Evolutionary conservation across 1,140 invertebrate species (phyloP), one percentile per base, ranked within the genome.

Genomic region (Homalodisca vitripennis): DNA sequence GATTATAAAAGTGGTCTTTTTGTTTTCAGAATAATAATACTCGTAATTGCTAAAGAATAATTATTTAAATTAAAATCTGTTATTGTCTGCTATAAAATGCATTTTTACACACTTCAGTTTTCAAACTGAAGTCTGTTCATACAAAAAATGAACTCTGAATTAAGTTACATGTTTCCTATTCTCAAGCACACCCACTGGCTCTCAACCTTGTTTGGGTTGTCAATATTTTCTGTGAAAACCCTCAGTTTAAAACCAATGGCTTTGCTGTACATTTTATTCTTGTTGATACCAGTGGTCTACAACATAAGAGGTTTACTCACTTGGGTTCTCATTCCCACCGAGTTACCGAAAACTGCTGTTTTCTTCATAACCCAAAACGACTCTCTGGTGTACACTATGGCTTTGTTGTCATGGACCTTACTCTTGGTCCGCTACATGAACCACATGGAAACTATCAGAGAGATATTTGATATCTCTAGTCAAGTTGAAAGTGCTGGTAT

Each of bases 341-440:
- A 60, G 14, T 1, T 60, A 1, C 55, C 22, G 2, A 60, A 60
- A 30, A 60, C 26, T 27, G 55, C 55, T 60, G 24, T 60, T 3
- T 60, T 60, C 24, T 60, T 60, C 26, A 60, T 60, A 26, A 26
- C 27, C 22, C 12, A 13, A 3, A 60, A 60, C 10, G 55, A 60
- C 22, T 60, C 24, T 6, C 29, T 60, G 22, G n/a, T 26, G 13
- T 60, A 60, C 55, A 60, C 22, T 30, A 6, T 60, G 24, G 26
- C 55, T 27, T 26, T 60, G 22, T 10, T 60, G 22, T 22, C 26
- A 2, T 27, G 55, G 22, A 10, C 24, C 22, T 27, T 22, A n/a
- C 26, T 60, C 13, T 27, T 26, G 2, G 2, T 60, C 10, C 3
- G n/a, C 26, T 24, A 60, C 55, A 60, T 10, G 29, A 30, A 26